Conservation (phyloP, 2,113 vertebrate genomes). For the Dasyurus viverrinus region DNA sequence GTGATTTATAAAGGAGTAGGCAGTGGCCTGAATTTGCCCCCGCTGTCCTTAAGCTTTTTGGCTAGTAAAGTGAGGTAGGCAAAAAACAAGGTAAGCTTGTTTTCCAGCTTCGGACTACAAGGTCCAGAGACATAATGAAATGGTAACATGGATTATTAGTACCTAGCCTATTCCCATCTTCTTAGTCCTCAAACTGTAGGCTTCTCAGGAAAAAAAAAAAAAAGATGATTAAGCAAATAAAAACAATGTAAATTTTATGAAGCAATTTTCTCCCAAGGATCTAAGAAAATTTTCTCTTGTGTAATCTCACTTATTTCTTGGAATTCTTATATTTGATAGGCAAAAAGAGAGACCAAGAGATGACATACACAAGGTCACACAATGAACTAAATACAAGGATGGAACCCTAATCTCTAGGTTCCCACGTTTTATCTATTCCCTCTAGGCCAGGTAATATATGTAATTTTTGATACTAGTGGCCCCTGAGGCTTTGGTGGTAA, state of each 20-base stretch:
- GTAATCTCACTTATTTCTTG: not conserved
- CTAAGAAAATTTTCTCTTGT: constrained; percentile 2
- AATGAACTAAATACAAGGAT: not conserved
- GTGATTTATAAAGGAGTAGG: not conserved
- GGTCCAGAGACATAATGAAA: not conserved
- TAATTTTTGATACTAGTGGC: too few relatives aligned
- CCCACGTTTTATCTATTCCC: not conserved
- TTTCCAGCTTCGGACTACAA: not conserved
- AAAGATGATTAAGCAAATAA: not conserved
- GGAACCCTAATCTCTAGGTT: not conserved
- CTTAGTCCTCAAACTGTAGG: not conserved
- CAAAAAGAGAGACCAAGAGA: not conserved
- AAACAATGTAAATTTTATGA: constrained; percentile 16
- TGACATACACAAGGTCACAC: constrained; percentile 55
- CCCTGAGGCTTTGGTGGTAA: not conserved
- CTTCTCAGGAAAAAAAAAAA: not conserved
- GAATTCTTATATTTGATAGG: not conserved
- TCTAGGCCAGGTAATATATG: not conserved
- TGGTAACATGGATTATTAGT: not conserved
- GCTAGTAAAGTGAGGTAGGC: not conserved
- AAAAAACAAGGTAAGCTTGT: too few relatives aligned
- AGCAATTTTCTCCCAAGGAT: constrained; percentile 14
- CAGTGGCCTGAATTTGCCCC: not conserved
- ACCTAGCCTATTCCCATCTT: not conserved
- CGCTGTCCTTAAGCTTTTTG: not conserved